Conservation (phyloP, 2,888 invertebrate genomes). For the Acleris emargana region DNA sequence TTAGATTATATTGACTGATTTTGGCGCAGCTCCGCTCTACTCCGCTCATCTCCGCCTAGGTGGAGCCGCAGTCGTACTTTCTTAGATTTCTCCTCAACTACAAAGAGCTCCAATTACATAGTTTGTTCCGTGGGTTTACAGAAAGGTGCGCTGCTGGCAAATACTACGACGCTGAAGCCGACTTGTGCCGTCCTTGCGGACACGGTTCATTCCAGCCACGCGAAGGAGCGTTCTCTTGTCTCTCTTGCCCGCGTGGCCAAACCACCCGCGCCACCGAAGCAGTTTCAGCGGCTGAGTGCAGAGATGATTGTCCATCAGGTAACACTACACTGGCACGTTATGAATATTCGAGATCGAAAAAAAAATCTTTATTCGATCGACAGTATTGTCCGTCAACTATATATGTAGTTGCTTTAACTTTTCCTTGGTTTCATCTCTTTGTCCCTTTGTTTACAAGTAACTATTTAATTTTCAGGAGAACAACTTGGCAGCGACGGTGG, state of each 20-base stretch:
- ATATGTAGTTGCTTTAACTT: not conserved
- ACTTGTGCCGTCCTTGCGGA: conserved; percentile 95
- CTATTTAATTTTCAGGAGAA: conserved; percentile 82
- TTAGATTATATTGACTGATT: no score
- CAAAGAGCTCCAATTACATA: no score
- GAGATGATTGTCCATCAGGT: conserved; percentile 93
- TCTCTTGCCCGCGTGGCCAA: conserved; percentile 94
- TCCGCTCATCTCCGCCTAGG: no score
- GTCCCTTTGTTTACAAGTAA: not conserved
- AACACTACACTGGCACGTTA: conserved; percentile 25
- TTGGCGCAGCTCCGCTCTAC: no score
- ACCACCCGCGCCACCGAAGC: conserved; percentile 96
- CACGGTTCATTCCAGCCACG: conserved; percentile 96
- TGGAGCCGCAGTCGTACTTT: no score
- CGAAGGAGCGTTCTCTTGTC: conserved; percentile 95
- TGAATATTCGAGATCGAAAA: no score
- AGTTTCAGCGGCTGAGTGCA: conserved; percentile 92
- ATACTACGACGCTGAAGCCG: conserved; percentile 94
- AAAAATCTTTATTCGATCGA: no score
- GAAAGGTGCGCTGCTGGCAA: conserved; percentile 97
- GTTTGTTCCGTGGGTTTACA: conserved; percentile 47
- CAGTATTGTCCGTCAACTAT: no score
- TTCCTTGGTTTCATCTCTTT: not conserved
- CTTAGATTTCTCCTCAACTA: no score
- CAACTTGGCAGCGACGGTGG: conserved; percentile 94